These are phyloP conservation scores for Tenrec ecaudatus DNA, from an alignment of 2,113 vertebrate species.

Conservation along the genomic window DNA sequence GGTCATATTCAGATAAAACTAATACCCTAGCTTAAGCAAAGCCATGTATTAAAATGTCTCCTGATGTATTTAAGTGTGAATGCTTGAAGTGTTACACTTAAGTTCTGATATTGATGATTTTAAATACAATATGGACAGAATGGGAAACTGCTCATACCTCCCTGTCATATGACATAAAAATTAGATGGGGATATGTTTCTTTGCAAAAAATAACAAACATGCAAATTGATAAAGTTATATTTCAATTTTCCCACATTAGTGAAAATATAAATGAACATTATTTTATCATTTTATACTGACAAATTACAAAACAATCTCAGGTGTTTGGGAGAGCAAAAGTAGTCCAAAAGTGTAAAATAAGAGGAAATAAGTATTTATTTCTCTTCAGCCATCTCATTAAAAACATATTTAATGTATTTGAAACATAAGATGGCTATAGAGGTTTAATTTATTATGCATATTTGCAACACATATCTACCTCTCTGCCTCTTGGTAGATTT, in stretches of 20 bases:
- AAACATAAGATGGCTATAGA: conserved; percentile 38
- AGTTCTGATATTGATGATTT: conserved; percentile 79
- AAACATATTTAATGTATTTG: conserved; percentile 66
- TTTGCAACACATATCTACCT: background rate
- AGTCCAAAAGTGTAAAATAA: conserved; percentile 71
- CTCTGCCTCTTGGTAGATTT: no score
- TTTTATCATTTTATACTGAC: conserved; percentile 71
- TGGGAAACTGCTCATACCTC: conserved; percentile 74
- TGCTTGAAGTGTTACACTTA: conserved; percentile 84
- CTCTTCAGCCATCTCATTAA: conserved; percentile 76
- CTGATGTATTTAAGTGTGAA: conserved; percentile 85
- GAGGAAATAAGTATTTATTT: conserved; percentile 68
- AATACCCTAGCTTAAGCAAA: conserved; percentile 86
- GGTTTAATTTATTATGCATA: conserved; percentile 61
- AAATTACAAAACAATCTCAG: conserved; percentile 65
- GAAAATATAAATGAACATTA: conserved; percentile 82
- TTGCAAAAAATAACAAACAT: conserved; percentile 62
- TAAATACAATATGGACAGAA: conserved; percentile 68
- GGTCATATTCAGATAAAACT: conserved; percentile 87
- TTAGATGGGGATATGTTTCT: conserved; percentile 81
- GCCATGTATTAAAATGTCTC: conserved; percentile 85
- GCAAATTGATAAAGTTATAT: conserved; percentile 81
- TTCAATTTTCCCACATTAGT: conserved; percentile 69
- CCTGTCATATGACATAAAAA: conserved; percentile 81
- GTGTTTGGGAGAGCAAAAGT: conserved; percentile 75